These are phyloP conservation scores for Pristionchus entomophagus DNA, from an alignment of 2,888 invertebrate species.

Conservation along the genomic window DNA sequence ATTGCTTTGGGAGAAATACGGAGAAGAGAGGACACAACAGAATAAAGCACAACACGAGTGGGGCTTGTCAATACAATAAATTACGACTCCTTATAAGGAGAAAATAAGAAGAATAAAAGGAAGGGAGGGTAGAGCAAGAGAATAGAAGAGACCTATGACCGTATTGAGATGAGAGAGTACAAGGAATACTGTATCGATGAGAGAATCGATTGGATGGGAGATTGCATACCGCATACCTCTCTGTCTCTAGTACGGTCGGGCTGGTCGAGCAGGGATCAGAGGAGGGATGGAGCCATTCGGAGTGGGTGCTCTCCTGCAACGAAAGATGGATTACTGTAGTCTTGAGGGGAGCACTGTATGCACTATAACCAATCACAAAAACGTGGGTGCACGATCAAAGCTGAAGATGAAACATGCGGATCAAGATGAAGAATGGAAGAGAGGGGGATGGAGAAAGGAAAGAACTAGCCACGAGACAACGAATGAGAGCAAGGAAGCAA, in stretches of 20 bases:
- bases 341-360: neutral
- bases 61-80: constrained; percentile 16
- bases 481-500: neutral
- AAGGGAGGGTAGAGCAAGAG: no score
- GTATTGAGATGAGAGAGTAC: constrained; percentile 37
- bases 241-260: constrained; percentile 34
- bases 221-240: neutral
- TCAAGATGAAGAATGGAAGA: neutral
- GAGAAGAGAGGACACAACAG: constrained; percentile 17
- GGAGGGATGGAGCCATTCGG: constrained; percentile 61
- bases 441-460: neutral
- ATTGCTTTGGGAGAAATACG: neutral
- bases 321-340: neutral
- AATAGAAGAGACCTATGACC: constrained; percentile 13
- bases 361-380: constrained; percentile 39
- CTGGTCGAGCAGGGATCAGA: constrained; percentile 59
- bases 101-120: neutral
- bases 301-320: constrained; percentile 63
- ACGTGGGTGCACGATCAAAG: constrained; percentile 29
- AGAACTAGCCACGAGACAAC: neutral
- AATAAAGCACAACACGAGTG: constrained; percentile 48
- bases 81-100: constrained; percentile 25
- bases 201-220: neutral
- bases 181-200: constrained; percentile 28
- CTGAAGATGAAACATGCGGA: neutral